A percentile compares a stretch with the other conserved stretches of the same genome.
Conservation (phyloP, 2,888 invertebrate genomes). For the Operophtera brumata region DNA sequence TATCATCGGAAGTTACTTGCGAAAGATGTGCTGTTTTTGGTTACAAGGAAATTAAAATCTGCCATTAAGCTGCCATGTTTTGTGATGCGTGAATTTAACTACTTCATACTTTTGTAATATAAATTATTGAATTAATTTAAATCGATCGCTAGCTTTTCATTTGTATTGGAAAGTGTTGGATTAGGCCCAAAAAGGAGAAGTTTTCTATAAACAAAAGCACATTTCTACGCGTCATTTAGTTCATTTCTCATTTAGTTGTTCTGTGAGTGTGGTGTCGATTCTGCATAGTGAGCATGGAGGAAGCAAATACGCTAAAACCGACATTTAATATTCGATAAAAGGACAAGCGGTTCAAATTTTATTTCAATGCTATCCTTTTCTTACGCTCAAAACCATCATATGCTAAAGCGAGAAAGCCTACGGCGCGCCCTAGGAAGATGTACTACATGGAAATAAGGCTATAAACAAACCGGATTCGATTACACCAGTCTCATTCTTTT, state of each 20-base stretch:
- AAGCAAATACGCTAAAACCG: no score
- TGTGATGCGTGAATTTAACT: conserved; percentile 30
- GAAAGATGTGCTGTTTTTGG: conserved; percentile 7
- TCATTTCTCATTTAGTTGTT: not conserved
- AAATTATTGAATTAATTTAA: conserved; percentile 37
- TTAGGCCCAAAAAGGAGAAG: not conserved
- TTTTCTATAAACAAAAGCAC: not conserved
- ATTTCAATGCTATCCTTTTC: no score
- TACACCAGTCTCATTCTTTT: no score
- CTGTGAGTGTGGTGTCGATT: no score
- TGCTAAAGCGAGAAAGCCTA: no score
- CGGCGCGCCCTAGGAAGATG: no score
- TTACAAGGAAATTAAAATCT: conserved; percentile 9
- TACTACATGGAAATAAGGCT: no score
- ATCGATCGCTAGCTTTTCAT: conserved; percentile 43
- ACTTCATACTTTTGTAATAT: conserved; percentile 35
- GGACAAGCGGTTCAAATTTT: no score
- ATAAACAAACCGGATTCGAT: no score
- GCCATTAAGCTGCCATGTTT: conserved; percentile 32
- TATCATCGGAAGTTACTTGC: conserved; percentile 6
- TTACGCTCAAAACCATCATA: no score
- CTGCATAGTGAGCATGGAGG: no score
- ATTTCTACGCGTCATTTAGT: not conserved
- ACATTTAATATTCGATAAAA: no score
- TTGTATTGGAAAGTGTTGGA: conserved; percentile 21